Evolutionary conservation across 1,140 invertebrate species (phyloP).

Genomic region (Meloidogyne exigua): DNA sequence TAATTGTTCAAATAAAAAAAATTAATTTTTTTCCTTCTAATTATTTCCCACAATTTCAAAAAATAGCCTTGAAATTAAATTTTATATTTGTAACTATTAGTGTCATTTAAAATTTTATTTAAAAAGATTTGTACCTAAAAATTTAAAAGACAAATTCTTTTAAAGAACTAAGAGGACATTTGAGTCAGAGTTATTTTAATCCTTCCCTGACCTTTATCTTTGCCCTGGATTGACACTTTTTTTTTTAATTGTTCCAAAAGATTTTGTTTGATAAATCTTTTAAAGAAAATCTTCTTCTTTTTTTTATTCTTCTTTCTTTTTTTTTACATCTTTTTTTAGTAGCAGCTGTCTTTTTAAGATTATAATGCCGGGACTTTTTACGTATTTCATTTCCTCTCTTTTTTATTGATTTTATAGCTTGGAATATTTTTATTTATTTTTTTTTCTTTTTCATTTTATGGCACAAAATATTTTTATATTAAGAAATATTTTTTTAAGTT

Average conservation of each 20-base stretch:
- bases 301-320: background rate
- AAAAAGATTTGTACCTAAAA: too few species aligned
- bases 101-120: background rate
- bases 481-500: too few species aligned
- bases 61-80: background rate
- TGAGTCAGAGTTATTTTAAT: background rate
- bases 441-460: background rate
- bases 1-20: background rate
- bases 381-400: background rate
- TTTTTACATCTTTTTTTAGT: background rate
- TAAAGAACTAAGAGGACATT: too few species aligned
- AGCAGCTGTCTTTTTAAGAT: background rate
- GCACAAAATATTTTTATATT: background rate
- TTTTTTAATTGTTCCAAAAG: background rate
- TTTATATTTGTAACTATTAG: background rate
- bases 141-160: too few species aligned
- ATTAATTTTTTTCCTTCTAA: background rate
- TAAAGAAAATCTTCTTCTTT: background rate
- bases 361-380: background rate
- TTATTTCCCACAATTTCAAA: slow-evolving; percentile 2
- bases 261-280: background rate
- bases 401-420: slow-evolving; percentile 1
- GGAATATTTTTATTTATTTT: background rate
- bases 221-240: too few species aligned
- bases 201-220: too few species aligned